Evolutionary conservation across 2,797 vertebrate species (phyloP).

Genomic region (Acanthornis magna): DNA sequence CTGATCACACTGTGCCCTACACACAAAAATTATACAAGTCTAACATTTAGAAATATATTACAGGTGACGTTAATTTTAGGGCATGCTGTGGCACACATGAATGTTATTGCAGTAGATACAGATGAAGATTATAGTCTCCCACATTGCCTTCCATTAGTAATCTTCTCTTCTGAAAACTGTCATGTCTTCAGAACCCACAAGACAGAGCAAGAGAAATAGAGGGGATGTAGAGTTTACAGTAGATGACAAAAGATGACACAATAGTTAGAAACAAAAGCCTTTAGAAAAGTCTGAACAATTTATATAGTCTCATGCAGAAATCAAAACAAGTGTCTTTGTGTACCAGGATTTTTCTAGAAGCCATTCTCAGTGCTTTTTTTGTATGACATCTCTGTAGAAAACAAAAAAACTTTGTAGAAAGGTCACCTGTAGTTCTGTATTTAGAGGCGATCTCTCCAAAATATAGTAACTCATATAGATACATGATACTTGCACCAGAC

Average conservation of each 20-base stretch:
- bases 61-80: neutral
- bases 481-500: neutral
- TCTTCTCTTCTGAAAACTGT: neutral
- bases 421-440: neutral
- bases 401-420: neutral
- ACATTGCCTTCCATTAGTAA: neutral
- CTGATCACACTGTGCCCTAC: neutral
- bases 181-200: neutral
- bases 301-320: neutral
- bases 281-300: slow-evolving; percentile 1
- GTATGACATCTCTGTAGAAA: neutral
- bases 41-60: neutral
- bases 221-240: neutral
- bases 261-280: neutral
- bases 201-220: neutral
- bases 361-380: neutral
- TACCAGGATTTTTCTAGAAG: neutral
- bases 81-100: neutral
- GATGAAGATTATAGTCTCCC: neutral
- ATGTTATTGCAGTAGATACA: neutral
- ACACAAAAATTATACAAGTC: neutral
- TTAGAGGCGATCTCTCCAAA: neutral
- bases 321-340: neutral
- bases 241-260: slow-evolving; percentile 6
- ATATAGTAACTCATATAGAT: neutral